Evolutionary conservation across 1,140 invertebrate genomes (phyloP), one percentile per base, ranked within the genome.

Genomic region (Drosophila pandora): DNA sequence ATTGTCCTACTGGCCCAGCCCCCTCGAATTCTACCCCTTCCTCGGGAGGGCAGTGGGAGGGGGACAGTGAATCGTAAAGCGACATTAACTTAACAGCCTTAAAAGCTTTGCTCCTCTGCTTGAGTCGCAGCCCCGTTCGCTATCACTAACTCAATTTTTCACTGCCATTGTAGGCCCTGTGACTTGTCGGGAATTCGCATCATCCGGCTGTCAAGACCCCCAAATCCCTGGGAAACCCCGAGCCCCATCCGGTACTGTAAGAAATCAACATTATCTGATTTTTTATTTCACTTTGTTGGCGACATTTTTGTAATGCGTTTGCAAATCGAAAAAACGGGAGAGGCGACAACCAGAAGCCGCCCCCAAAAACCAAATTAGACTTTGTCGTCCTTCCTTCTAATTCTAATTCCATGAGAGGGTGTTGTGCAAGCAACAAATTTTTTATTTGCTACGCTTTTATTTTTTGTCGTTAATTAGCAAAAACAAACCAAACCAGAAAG

Each of bases 91-190:
- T 80, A 85, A 73, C 72, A 73, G 80, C 73, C 80, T 77, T 84
- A 85, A 84, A 80, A 84, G 80, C 80, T 84, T 84, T 81, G 73
- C 65, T 85, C 55, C 39, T 57, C 34, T 25, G 17, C 17, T 17
- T 17, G 17, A 17, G 17, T 41, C 56, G 13, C 41, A 28, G 30
- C 30, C 17, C n/a, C 41, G 4, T 13, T 34, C 67, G 63, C 70
- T 74, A 76, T 84, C 76, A 81, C 81, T 76, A 83, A 83, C 80
- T 83, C 80, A 83, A 83, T 83, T 83, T 84, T 76, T 76, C 80
- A 80, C 48, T 80, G 80, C 80, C 74, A 79, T 83, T 83, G 76
- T 55, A 48, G 69, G 68, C 58, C 69, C 69, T 50, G 52, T 43
- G 50, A 65, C 52, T 55, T 28, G 28, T 21, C 22, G 48, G 43